Conservation (phyloP, 1,140 invertebrate genomes). For the Bombus cullumanus region DNA sequence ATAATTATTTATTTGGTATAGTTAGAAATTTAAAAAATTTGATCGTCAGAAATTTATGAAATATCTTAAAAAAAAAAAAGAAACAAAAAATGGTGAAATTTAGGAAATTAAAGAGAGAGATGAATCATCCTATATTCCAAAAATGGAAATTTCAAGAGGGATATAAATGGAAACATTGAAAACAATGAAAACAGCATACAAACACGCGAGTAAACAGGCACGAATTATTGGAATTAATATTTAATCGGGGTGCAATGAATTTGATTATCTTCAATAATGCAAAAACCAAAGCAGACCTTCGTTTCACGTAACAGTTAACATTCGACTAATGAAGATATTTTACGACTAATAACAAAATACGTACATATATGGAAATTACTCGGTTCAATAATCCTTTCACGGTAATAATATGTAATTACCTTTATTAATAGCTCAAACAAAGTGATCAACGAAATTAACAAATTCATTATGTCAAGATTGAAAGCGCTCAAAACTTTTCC, state of each 20-base stretch:
- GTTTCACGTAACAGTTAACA: neutral
- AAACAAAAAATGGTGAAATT: neutral
- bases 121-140: no score
- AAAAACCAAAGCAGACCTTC: neutral
- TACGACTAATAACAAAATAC: neutral
- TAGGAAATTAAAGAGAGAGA: neutral
- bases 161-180: neutral
- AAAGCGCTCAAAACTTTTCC: neutral
- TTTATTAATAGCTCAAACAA: neutral
- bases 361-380: neutral
- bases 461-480: neutral
- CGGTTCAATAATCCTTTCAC: neutral
- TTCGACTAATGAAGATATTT: neutral
- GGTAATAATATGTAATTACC: neutral
- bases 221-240: neutral
- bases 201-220: neutral
- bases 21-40: no score
- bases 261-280: neutral
- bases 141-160: neutral
- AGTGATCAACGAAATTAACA: neutral
- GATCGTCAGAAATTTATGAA: neutral
- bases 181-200: neutral
- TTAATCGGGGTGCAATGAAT: neutral
- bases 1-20: no score
- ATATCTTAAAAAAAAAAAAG: neutral